Evolutionary conservation across 1,140 invertebrate genomes (phyloP), one percentile per base, ranked within the genome.

Genomic region (Pemphigus obesinymphae): DNA sequence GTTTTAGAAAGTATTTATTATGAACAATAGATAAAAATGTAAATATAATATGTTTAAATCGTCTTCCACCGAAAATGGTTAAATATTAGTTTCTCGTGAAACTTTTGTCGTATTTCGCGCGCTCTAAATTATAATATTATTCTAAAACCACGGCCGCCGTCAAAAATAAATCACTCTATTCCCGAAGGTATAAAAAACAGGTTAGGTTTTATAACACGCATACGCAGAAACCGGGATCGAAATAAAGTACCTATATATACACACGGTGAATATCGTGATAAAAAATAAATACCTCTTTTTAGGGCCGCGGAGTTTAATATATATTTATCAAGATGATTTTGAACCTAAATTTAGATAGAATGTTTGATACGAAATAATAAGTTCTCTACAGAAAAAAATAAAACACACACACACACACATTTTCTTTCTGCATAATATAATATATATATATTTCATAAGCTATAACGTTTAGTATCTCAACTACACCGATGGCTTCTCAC

Each of bases 231-330:
- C 34, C 31, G 31, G 13, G 8, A 23, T 10, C 20, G 63, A 3
- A 17, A 66, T 34, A 37, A 66, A 37, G 34, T 66, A 66, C n/a
- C n/a, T n/a, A n/a, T n/a, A n/a, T n/a, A n/a, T n/a, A n/a, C n/a
- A n/a, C n/a, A n/a, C n/a, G n/a, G 63, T 66, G 37, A n/a, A 37
- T 37, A 37, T 66, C 34, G n/a, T 3, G 63, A 26, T 37, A 66
- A 58, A 66, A 66, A 66, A 66, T 66, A 66, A 66, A 66, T 66
- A 37, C n/a, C n/a, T 40, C 63, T 66, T 66, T 66, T 66, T 66
- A 66, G 37, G 34, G 34, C 63, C 4, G 34, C 7, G 20, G 20
- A 37, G 10, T 66, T 66, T 66, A 40, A 37, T 37, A 66, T 66
- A 66, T 66, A 34, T 66, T 66, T 66, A 37, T 66, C 63, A 66